Conservation (phyloP, 2,113 vertebrate genomes). For the Balaeniceps rex region DNA sequence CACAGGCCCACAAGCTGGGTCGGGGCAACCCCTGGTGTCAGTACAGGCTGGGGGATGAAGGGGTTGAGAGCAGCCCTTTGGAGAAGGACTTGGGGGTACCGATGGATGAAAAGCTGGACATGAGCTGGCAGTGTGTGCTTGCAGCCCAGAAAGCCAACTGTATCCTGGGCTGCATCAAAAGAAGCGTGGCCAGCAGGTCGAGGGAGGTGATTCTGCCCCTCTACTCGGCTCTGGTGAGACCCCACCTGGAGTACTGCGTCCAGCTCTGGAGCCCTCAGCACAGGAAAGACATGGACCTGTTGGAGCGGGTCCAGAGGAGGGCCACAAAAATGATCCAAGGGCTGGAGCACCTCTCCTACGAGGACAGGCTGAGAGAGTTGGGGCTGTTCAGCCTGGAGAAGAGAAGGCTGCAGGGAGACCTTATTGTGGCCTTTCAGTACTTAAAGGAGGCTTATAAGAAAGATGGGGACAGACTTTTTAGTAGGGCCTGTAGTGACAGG, state of each 20-base stretch:
- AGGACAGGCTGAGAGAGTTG: neutral
- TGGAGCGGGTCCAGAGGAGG: neutral
- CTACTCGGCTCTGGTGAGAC: neutral
- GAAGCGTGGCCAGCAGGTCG: fast-evolving
- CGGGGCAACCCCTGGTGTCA: fast-evolving
- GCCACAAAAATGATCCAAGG: neutral
- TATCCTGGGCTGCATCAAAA: neutral
- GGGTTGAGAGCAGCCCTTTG: neutral
- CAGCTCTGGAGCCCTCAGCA: neutral
- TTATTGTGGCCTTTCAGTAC: neutral
- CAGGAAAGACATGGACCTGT: neutral
- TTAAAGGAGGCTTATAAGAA: neutral
- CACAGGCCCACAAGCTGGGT: neutral
- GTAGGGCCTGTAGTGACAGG: neutral
- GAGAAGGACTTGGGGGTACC: neutral
- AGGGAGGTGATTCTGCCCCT: neutral
- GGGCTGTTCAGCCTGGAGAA: neutral
- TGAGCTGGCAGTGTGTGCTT: fast-evolving
- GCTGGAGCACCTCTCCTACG: neutral
- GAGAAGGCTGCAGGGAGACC: neutral
- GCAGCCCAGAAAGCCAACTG: neutral
- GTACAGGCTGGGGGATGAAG: neutral
- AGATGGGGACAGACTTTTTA: neutral
- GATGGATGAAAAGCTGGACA: neutral
- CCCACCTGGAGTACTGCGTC: neutral